Conservation (phyloP, 2,888 invertebrate species). For the Smittia aterrima region DNA sequence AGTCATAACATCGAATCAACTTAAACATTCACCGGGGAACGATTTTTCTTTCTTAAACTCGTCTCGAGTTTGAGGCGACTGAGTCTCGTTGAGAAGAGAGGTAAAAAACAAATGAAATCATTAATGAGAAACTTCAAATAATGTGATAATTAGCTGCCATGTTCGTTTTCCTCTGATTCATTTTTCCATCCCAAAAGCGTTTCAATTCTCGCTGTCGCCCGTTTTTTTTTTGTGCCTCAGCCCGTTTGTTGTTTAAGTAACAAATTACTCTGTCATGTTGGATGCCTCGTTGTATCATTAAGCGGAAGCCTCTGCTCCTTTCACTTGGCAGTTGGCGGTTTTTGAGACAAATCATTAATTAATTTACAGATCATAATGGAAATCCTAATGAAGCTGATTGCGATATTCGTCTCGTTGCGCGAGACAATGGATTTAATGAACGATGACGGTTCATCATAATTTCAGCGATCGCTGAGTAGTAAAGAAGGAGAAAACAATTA, state of each 20-base stretch:
- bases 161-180: background rate
- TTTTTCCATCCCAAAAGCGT: background rate
- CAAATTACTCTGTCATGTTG: constrained; percentile 30
- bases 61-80: background rate
- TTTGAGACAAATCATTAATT: constrained; percentile 38
- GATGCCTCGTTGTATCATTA: constrained; percentile 6
- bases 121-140: constrained; percentile 36
- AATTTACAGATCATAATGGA: constrained; percentile 33
- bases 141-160: constrained; percentile 38
- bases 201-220: background rate
- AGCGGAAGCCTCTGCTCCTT: background rate
- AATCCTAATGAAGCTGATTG: constrained; percentile 30
- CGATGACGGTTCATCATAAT: constrained; percentile 32
- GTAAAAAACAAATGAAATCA: constrained; percentile 32
- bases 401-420: background rate
- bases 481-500: constrained; percentile 15
- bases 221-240: background rate
- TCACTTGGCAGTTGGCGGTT: background rate
- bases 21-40: background rate
- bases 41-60: background rate
- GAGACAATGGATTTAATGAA: constrained; percentile 36
- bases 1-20: background rate
- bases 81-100: background rate
- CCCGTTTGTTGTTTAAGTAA: constrained; percentile 4
- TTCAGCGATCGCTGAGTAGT: background rate